Evolutionary conservation across 2,888 invertebrate species (phyloP).

Genomic region (Lochmaea capreae): DNA sequence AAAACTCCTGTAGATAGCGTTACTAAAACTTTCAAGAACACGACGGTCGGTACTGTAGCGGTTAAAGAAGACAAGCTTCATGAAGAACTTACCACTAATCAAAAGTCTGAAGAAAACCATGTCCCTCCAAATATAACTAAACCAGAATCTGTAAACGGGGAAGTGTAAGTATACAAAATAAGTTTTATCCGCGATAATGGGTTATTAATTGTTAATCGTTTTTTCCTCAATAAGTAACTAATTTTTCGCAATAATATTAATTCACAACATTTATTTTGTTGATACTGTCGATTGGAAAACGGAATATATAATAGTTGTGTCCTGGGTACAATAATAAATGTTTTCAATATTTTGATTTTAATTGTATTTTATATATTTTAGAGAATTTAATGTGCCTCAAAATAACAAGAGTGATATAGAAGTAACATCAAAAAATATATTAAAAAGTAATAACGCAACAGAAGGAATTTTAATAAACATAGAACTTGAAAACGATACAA

Average conservation of each 20-base stretch:
- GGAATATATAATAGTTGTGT: too few species aligned
- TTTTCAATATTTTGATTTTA: not conserved
- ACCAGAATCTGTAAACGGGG: slow-evolving; percentile 28
- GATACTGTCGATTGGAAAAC: too few species aligned
- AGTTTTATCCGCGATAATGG: not conserved
- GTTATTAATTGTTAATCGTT: not conserved
- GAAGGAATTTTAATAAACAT: slow-evolving; percentile 13
- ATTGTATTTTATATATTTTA: slow-evolving; percentile 25
- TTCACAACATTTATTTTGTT: too few species aligned
- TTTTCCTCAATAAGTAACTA: too few species aligned
- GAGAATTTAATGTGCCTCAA: slow-evolving; percentile 41
- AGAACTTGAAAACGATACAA: slow-evolving; percentile 3
- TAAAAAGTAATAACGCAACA: slow-evolving; percentile 11
- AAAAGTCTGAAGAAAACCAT: slow-evolving; percentile 36
- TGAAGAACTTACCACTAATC: slow-evolving; percentile 40
- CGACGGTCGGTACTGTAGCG: slow-evolving; percentile 15
- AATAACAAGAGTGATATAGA: slow-evolving; percentile 40
- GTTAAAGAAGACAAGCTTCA: slow-evolving; percentile 45
- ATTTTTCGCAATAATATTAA: too few species aligned
- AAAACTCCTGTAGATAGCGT: slow-evolving; percentile 52
- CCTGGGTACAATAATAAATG: not conserved
- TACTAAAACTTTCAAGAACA: slow-evolving; percentile 45
- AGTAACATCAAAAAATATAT: slow-evolving; percentile 15
- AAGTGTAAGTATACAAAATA: slow-evolving; percentile 43
- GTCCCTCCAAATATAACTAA: slow-evolving; percentile 32